Conservation (phyloP, 2,113 vertebrate species). For the Phasianus colchicus region DNA sequence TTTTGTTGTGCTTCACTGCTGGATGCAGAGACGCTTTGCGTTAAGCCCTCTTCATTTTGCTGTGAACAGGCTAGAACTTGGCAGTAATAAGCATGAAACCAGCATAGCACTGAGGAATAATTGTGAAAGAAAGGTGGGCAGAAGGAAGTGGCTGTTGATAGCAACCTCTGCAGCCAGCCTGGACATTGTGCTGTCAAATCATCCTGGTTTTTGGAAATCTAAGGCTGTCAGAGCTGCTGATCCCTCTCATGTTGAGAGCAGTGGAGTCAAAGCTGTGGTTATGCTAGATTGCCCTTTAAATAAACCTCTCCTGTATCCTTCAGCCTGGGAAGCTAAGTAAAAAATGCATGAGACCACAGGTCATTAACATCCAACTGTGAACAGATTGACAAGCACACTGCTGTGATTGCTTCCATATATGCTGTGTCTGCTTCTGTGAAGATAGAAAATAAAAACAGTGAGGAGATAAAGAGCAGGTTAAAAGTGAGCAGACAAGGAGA, state of each 20-base stretch:
- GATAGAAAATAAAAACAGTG: not conserved
- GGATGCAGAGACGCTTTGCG: not conserved
- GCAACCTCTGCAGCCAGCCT: not conserved
- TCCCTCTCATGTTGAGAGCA: not conserved
- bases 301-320: not conserved
- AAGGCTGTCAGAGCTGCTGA: not conserved
- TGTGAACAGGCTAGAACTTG: not conserved
- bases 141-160: not conserved
- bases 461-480: not conserved
- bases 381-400: not conserved
- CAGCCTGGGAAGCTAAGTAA: not conserved
- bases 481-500: not conserved
- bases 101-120: not conserved
- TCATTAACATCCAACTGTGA: not conserved
- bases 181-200: not conserved
- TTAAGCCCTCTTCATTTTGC: not conserved
- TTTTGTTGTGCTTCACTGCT: not conserved
- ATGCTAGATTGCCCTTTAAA: not conserved
- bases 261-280: not conserved
- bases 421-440: not conserved
- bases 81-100: not conserved
- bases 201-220: not conserved
- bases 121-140: not conserved
- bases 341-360: not conserved
- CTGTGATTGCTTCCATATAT: not conserved